A percentile compares a stretch with the other conserved stretches of the same genome.
phyloP scores from a whole-genome alignment of 2,888 invertebrate species.

The Escarpia spicata region DNA sequence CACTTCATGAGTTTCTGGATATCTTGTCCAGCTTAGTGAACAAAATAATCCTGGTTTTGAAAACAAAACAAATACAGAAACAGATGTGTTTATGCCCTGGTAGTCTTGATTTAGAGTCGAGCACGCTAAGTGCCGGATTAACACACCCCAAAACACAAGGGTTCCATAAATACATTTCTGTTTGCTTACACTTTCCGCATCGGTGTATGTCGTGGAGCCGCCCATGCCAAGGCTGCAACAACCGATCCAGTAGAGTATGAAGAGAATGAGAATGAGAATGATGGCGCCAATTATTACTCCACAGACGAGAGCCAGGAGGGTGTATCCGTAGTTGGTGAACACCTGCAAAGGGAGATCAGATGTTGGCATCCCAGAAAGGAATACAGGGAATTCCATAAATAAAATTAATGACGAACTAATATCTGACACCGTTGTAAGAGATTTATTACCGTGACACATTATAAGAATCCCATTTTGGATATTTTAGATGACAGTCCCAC shows the following conservation, averaged over 20 bases:
- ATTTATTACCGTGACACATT: background rate
- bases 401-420: background rate
- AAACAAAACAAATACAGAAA: no score
- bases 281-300: slow-evolving; percentile 51
- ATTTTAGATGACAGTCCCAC: background rate
- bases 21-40: no score
- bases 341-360: slow-evolving; percentile 43
- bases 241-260: slow-evolving; percentile 29
- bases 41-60: no score
- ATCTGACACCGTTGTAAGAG: background rate
- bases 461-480: background rate
- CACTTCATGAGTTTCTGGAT: no score
- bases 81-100: no score
- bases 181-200: background rate
- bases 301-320: slow-evolving; percentile 53
- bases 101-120: no score
- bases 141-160: background rate
- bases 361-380: background rate
- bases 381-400: background rate
- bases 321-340: slow-evolving; percentile 56
- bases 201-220: background rate
- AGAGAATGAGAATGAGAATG: slow-evolving; percentile 36
- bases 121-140: background rate
- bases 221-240: background rate
- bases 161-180: background rate